Evolutionary conservation across 2,113 vertebrate species (phyloP).

Genomic region (Entomyzon cyanotis): DNA sequence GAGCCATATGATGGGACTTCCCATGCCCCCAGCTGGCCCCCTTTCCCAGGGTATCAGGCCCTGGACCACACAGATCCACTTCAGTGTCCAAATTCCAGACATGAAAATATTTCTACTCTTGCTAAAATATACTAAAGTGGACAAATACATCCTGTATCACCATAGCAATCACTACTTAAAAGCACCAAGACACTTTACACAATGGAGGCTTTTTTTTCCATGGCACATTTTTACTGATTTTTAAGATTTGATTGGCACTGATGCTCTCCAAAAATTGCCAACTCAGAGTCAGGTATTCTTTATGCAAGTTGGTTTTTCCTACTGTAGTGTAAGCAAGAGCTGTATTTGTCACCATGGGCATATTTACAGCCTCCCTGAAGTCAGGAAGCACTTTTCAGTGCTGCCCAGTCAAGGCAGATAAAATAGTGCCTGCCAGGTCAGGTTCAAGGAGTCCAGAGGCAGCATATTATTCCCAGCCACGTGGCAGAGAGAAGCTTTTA

Average conservation of each 20-base stretch:
- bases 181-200: not conserved
- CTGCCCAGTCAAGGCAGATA: not conserved
- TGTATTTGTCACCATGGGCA: not conserved
- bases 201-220: rapidly evolving
- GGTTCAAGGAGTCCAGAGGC: not conserved
- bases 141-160: not conserved
- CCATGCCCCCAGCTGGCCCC: rapidly evolving
- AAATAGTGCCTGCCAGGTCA: not conserved
- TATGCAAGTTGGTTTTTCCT: not conserved
- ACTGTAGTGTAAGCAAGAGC: not conserved
- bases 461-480: not conserved
- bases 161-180: not conserved
- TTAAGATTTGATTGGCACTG: not conserved
- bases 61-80: not conserved
- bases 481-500: not conserved
- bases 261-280: not conserved
- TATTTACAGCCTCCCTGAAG: not conserved
- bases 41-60: not conserved
- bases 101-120: not conserved
- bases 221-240: not conserved
- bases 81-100: not conserved
- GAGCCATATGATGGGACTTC: rapidly evolving
- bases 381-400: not conserved
- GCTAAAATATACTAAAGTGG: not conserved
- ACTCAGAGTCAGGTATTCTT: not conserved